Base-by-base conservation (phyloP, 2,888 invertebrate genomes). In the Cabera pusaria region DNA sequence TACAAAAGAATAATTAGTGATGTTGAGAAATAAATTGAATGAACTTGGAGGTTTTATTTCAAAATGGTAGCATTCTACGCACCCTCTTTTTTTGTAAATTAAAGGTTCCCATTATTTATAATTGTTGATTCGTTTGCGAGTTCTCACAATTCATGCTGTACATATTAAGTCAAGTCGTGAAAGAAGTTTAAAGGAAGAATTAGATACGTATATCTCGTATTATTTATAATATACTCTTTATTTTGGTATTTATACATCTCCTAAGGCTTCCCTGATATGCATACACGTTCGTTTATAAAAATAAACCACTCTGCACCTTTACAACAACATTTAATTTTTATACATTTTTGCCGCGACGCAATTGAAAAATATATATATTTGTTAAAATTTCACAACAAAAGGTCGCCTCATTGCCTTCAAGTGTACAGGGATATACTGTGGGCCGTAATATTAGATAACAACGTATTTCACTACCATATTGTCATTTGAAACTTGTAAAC, bases 261-360 rank as follows among this genome's bases (percentile, higher is more conserved):
- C 71, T 82, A 88, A 87, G 85, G 86, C 88, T 75, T 64, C 49
- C 70, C 57, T 86, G 88, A 88, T 87, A 88, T 88, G 88, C 75
- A 79, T 72, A 78, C 79, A 68, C 68, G n/a, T 60, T 60, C 58
- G 75, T 77, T 73, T 87, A 87, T 72, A 88, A 88, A 88, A 88
- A 88, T 88, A 88, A 83, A 83, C 72, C 56, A 64, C 72, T 86
- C 67, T 83, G 62, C 61, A 77, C 73, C 59, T 75, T 57, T 35
- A 61, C 66, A 85, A 86, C 83, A 83, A 70, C 40, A 29, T 26
- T 29, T 41, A 44, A 37, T 44, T 21, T 27, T 43, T 34, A 41
- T 51, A 51, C 33, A 44, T 38, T 46, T 44, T 43, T 36, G 33
- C 20, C 34, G 29, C 29, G 36, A 28, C 12, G 25, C 28, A 23